A percentile compares a stretch with the other conserved stretches of the same genome.
phyloP scores from a whole-genome alignment of 2,888 invertebrate genomes.

The Mermis nigrescens region DNA sequence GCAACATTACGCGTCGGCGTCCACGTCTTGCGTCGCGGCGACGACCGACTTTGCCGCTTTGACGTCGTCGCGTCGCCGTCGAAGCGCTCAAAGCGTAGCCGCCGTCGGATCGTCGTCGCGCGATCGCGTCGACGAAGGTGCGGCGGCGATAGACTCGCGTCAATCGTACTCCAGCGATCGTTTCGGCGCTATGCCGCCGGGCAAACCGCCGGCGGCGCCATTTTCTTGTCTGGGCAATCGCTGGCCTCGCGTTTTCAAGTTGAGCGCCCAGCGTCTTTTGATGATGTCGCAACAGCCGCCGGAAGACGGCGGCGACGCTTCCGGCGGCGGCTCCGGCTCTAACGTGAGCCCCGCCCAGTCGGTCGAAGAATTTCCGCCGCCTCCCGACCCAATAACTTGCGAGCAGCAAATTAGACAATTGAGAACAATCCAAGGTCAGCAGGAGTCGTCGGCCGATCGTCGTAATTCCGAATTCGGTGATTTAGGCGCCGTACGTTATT shows the following conservation, averaged over 20 bases:
- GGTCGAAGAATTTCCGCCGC: constrained; percentile 29
- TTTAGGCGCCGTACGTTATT: no score
- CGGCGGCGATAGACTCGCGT: neutral
- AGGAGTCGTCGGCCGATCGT: neutral
- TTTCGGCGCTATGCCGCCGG: neutral
- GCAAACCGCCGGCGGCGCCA: neutral
- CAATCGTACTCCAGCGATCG: neutral
- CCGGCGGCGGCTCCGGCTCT: constrained; percentile 9
- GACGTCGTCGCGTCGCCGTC: neutral
- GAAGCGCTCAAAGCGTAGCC: neutral
- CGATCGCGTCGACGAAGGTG: neutral
- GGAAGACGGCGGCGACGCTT: neutral
- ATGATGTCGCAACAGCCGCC: no score
- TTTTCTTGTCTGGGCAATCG: neutral
- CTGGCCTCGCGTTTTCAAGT: neutral
- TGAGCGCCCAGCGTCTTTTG: neutral
- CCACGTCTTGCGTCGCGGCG: neutral
- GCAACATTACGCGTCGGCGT: neutral
- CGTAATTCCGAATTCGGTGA: no score
- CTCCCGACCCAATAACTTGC: constrained; percentile 27
- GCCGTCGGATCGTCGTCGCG: neutral
- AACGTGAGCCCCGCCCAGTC: constrained; percentile 15
- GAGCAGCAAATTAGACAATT: constrained; percentile 5
- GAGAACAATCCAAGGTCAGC: neutral
- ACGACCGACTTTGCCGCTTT: no score